Evolutionary conservation across 2,888 invertebrate genomes (phyloP), one percentile per base, ranked within the genome.

Genomic region (Parnassius apollo): DNA sequence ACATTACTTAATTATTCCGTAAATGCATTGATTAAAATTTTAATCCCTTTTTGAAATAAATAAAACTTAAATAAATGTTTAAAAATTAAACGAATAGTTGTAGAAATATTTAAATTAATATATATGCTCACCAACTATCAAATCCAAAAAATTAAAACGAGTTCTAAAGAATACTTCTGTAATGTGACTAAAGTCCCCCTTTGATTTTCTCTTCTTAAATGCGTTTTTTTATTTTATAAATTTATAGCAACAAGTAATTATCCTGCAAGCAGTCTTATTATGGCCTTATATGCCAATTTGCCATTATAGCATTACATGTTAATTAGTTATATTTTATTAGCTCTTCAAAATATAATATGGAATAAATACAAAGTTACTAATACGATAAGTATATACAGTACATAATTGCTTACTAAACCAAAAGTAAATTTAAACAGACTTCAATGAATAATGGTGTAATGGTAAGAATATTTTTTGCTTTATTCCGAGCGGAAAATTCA

Each of bases 211-310:
- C n/a, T 46, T n/a, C 46, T n/a, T 46, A 45, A 45, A 46, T 4
- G n/a, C 46, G n/a, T 2, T n/a, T n/a, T n/a, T 18, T 13, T n/a
- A 11, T 49, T 1, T 49, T 44, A 44, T 13, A 13, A 57, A 42
- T 57, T 42, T 7, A 57, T 9, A 18, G 42, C 50, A 52, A 45
- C 12, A 12, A 57, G 35, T 35, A 61, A 61, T 22, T n/a, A 45
- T 61, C 13, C 56, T 51, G 51, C 56, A 61, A 61, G 61, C 61
- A 61, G 61, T 61, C 56, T 61, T 61, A 54, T 61, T 45, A 11
- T 9, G 56, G 50, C 45, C 25, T 51, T 8, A 9, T 35, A 46
- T 42, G 55, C 61, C 61, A 8, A 35, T 35, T 35, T 35, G 35
- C 35, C 35, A 4, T 35, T 35, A 51, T 61, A 57, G 45, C 51